phyloP scores from a whole-genome alignment of 2,888 invertebrate species.

The Cecidostiba fungosa region DNA sequence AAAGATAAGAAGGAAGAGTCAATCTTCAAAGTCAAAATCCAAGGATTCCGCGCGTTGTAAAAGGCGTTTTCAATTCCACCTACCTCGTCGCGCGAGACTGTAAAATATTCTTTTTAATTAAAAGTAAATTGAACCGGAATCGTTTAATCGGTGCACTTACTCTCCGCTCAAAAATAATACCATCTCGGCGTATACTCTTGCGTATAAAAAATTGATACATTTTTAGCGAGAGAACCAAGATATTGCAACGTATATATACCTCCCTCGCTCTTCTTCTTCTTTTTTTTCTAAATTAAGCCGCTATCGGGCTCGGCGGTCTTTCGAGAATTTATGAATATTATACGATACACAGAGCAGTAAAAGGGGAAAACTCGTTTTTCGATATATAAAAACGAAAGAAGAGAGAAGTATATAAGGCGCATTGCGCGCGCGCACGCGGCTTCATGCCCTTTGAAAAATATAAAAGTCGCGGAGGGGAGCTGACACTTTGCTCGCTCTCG shows the following conservation, averaged over 20 bases:
- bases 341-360: conserved; percentile 59
- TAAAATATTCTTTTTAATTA: conserved; percentile 43
- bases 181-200: background rate
- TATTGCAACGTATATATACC: background rate
- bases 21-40: background rate
- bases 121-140: conserved; percentile 39
- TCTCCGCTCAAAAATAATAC: background rate
- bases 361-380: conserved; percentile 62
- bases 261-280: background rate
- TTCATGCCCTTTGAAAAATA: conserved; percentile 62
- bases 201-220: conserved; percentile 50
- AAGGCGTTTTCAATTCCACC: conserved; percentile 10
- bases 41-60: background rate
- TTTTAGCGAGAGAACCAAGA: conserved; percentile 19
- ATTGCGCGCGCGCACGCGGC: conserved; percentile 16
- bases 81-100: background rate
- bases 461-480: conserved; percentile 53
- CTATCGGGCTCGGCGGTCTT: conserved; percentile 43
- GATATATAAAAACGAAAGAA: conserved; percentile 62
- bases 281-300: conserved; percentile 59
- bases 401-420: conserved; percentile 11
- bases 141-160: conserved; percentile 28
- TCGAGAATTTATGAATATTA: conserved; percentile 64
- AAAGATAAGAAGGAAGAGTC: background rate
- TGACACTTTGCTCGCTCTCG: conserved; percentile 11